phyloP scores from a whole-genome alignment of 2,888 invertebrate species.

The Platerodrilus igneus region DNA sequence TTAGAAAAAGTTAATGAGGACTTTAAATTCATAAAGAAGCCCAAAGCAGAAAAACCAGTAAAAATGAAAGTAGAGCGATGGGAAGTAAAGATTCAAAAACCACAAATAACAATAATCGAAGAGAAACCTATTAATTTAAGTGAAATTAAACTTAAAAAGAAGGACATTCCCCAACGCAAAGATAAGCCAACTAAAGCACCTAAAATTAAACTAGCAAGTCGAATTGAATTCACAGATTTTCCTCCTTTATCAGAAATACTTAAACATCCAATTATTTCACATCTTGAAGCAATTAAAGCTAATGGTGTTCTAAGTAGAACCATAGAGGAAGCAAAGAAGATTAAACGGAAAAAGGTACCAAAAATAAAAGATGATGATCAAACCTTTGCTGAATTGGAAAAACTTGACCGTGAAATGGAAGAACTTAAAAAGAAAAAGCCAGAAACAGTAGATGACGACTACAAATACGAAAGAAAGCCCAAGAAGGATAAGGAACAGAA shows the following conservation, averaged over 20 bases:
- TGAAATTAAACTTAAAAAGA: slow-evolving; percentile 46
- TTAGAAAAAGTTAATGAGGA: slow-evolving; percentile 45
- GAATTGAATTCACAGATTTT: slow-evolving; percentile 55
- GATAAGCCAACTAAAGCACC: slow-evolving; percentile 49
- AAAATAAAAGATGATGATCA: slow-evolving; percentile 45
- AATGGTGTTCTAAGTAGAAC: slow-evolving; percentile 51
- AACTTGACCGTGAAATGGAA: slow-evolving; percentile 46
- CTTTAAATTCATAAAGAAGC: slow-evolving; percentile 33
- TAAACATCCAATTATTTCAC: slow-evolving; percentile 40
- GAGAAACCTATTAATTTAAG: slow-evolving; percentile 36
- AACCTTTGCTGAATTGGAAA: slow-evolving; percentile 45
- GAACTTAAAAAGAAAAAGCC: slow-evolving; percentile 43
- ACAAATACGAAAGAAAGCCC: slow-evolving; percentile 35
- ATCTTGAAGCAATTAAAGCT: slow-evolving; percentile 46
- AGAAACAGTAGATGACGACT: slow-evolving; percentile 35
- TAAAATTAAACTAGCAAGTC: slow-evolving; percentile 50
- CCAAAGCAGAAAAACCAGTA: slow-evolving; percentile 37
- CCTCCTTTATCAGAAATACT: slow-evolving; percentile 50
- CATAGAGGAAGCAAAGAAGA: slow-evolving; percentile 48
- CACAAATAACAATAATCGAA: slow-evolving; percentile 14
- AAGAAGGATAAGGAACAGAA: slow-evolving; percentile 26
- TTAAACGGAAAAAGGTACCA: slow-evolving; percentile 46
- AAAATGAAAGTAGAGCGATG: slow-evolving; percentile 49
- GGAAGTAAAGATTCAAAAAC: slow-evolving; percentile 38
- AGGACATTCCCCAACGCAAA: slow-evolving; percentile 39